Evolutionary conservation across 1,140 invertebrate genomes (phyloP).

Genomic region (Cepaea nemoralis): DNA sequence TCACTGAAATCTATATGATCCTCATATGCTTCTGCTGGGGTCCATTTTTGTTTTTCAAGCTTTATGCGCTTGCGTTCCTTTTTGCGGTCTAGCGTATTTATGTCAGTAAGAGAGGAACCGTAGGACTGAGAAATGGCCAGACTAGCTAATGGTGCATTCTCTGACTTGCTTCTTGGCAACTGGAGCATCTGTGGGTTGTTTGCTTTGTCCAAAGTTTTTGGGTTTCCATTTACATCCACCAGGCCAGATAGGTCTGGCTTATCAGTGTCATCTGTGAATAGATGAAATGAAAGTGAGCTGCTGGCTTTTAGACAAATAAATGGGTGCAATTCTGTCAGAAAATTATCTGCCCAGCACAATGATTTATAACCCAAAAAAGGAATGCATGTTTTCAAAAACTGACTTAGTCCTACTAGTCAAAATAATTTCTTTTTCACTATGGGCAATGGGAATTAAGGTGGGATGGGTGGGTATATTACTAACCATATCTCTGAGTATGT

Average conservation of each 20-base stretch:
- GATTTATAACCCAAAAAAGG: too few species aligned
- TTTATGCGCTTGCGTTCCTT: not conserved
- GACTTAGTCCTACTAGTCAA: too few species aligned
- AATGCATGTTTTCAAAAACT: too few species aligned
- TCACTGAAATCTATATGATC: not conserved
- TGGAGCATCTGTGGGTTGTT: constrained; percentile 32
- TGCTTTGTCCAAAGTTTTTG: not conserved
- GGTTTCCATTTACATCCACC: constrained; percentile 31
- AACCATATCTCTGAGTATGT: too few species aligned
- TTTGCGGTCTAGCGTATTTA: not conserved
- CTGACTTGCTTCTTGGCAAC: not conserved
- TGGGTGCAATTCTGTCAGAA: too few species aligned
- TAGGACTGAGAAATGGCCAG: not conserved
- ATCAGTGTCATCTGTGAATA: constrained; percentile 18
- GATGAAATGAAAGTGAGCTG: not conserved
- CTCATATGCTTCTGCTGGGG: not conserved
- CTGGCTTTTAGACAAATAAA: too few species aligned
- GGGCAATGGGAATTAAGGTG: too few species aligned
- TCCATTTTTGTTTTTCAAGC: constrained; percentile 13
- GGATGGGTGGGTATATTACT: too few species aligned
- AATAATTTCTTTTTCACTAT: too few species aligned
- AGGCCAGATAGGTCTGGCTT: constrained; percentile 16
- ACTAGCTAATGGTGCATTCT: not conserved
- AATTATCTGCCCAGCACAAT: too few species aligned
- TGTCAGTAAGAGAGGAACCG: not conserved